A percentile compares a stretch with the other conserved stretches of the same genome.
phyloP scores from a whole-genome alignment of 1,140 invertebrate species.

The Trachymyrmex septentrionalis region DNA sequence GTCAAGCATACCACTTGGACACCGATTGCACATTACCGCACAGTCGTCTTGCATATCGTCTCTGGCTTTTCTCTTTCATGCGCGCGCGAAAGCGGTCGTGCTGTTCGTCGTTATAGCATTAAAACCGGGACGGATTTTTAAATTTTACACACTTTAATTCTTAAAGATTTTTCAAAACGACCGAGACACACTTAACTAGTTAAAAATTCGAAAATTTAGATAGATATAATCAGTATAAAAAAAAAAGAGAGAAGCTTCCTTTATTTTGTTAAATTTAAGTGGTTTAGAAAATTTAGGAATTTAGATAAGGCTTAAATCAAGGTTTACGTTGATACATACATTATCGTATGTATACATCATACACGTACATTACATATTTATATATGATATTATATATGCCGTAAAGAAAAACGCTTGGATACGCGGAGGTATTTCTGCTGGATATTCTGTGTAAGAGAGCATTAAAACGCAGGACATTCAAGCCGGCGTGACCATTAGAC shows the following conservation, averaged over 20 bases:
- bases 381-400: background rate
- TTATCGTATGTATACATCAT: background rate
- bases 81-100: constrained; percentile 24
- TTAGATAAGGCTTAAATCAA: background rate
- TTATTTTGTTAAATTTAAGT: background rate
- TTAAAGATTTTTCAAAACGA: background rate
- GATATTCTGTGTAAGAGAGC: background rate
- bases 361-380: background rate
- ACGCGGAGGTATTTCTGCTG: background rate
- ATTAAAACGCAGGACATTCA: constrained; percentile 9
- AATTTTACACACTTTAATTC: background rate
- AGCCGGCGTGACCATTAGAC: constrained; percentile 10
- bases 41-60: background rate
- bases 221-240: background rate
- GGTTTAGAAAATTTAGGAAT: background rate
- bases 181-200: background rate
- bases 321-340: background rate
- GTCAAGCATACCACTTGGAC: constrained; percentile 34
- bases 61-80: background rate
- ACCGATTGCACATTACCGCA: constrained; percentile 35
- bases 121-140: background rate
- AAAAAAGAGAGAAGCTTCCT: background rate
- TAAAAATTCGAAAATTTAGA: background rate
- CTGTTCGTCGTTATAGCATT: background rate
- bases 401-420: background rate